These are phyloP conservation scores for Tiliqua scincoides DNA, from an alignment of 2,113 vertebrate genomes.

Conservation along the genomic window DNA sequence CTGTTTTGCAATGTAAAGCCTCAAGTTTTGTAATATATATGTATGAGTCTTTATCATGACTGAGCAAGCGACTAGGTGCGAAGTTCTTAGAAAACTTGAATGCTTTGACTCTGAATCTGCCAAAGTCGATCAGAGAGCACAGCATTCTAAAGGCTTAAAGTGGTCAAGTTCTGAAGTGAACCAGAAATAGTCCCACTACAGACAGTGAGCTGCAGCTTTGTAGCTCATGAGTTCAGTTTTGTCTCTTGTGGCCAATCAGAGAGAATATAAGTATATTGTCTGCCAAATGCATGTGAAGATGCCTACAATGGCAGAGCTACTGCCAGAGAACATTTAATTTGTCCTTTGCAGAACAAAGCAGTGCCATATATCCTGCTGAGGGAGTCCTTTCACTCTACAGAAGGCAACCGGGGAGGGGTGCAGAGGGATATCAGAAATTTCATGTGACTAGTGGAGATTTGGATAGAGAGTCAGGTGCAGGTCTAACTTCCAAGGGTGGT, in stretches of 20 bases:
- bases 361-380: not conserved
- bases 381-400: not conserved
- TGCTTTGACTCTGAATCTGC: not conserved
- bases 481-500: too few species aligned
- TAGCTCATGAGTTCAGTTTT: not conserved
- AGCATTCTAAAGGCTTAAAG: not conserved
- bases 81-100: conserved; percentile 7
- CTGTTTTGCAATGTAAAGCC: not conserved
- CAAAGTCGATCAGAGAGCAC: not conserved
- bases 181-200: not conserved
- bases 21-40: conserved; percentile 9
- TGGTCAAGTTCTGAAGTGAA: not conserved
- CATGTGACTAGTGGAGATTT: not conserved
- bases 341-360: not conserved
- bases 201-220: not conserved
- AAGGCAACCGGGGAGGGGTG: not conserved
- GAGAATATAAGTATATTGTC: not conserved
- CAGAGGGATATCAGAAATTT: not conserved
- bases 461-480: not conserved
- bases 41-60: not conserved
- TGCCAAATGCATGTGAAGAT: not conserved
- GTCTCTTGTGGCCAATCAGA: not conserved
- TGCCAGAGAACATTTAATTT: not conserved
- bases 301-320: not conserved
- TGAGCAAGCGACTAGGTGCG: not conserved